These are phyloP conservation scores for Alces alces DNA, from an alignment of 2,113 vertebrate genomes.

Conservation along the genomic window DNA sequence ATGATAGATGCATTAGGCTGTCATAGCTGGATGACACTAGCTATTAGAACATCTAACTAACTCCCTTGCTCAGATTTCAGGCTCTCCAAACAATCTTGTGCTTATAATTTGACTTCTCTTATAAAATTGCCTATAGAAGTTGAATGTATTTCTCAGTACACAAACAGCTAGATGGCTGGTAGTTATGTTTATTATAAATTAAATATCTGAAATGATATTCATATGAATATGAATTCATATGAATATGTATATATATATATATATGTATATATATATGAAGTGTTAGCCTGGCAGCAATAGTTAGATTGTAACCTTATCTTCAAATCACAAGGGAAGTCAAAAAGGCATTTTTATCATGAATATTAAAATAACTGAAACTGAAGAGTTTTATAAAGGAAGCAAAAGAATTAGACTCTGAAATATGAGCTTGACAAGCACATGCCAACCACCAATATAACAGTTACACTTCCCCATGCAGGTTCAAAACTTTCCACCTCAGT, in stretches of 20 bases:
- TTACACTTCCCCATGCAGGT: not conserved
- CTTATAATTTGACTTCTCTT: not conserved
- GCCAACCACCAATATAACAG: not conserved
- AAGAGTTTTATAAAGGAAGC: not conserved
- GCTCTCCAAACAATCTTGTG: not conserved
- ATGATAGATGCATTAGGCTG: not conserved
- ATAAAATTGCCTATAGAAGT: not conserved
- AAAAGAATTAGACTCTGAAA: constrained; percentile 8
- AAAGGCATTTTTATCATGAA: not conserved
- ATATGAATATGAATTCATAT: no score
- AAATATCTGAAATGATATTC: not conserved
- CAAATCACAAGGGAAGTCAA: not conserved
- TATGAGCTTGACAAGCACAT: not conserved
- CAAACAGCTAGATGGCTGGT: not conserved
- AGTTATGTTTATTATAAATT: not conserved
- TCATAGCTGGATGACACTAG: not conserved
- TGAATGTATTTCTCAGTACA: not conserved
- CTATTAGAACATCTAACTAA: not conserved
- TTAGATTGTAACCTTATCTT: not conserved
- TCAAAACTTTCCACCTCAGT: not conserved
- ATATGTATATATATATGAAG: not conserved
- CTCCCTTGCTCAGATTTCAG: constrained; percentile 11
- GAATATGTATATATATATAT: not conserved
- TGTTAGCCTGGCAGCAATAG: not conserved
- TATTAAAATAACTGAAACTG: not conserved